These are phyloP conservation scores for Ernsta delagoae DNA, from an alignment of 2,888 invertebrate genomes.

Conservation along the genomic window DNA sequence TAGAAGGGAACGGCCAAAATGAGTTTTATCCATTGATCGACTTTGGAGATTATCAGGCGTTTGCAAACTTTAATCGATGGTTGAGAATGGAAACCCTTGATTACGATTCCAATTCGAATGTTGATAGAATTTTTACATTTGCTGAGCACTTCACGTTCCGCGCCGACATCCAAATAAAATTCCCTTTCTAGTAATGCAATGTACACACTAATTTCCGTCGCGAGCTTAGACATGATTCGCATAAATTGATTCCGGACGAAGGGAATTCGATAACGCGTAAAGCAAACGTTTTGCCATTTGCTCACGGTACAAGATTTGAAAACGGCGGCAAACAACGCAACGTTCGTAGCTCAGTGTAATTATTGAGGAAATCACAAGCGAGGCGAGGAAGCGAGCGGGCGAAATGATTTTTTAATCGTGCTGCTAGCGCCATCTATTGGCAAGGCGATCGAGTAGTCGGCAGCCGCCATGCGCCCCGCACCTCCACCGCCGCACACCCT, in stretches of 20 bases:
- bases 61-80: constrained; percentile 65
- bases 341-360: constrained; percentile 47
- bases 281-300: constrained; percentile 70
- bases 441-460: constrained; percentile 32
- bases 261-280: constrained; percentile 62
- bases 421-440: constrained; percentile 69
- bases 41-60: constrained; percentile 49
- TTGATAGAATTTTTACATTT: constrained; percentile 66
- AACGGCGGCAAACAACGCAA: constrained; percentile 66
- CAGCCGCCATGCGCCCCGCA: constrained; percentile 44
- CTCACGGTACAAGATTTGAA: constrained; percentile 57
- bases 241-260: constrained; percentile 77
- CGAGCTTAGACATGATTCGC: constrained; percentile 71
- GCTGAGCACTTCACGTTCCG: constrained; percentile 46
- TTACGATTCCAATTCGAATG: constrained; percentile 58
- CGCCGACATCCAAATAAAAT: constrained; percentile 48
- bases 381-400: not conserved
- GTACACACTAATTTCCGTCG: constrained; percentile 80
- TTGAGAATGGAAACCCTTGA: constrained; percentile 48
- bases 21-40: constrained; percentile 60
- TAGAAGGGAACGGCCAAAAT: constrained; percentile 55
- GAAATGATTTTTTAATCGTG: constrained; percentile 9
- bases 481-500: constrained; percentile 42
- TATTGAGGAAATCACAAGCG: constrained; percentile 39
- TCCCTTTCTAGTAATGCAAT: constrained; percentile 58